Percentiles rank a stretch among this genome's conserved stretches.
Conservation (phyloP, 2,113 vertebrate genomes). For the Empidonax alnorum region DNA sequence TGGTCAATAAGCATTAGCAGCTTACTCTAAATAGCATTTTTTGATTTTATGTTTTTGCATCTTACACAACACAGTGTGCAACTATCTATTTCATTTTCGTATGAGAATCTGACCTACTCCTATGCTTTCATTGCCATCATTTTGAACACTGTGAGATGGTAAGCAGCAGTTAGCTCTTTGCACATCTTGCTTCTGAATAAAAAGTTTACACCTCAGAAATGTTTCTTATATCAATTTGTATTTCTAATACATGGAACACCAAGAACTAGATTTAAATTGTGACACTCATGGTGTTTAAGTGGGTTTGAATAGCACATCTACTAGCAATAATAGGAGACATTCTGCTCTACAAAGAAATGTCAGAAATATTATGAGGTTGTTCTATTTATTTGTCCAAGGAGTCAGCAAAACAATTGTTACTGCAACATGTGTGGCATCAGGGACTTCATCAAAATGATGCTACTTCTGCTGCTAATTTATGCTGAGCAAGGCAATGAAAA, state of each 20-base stretch:
- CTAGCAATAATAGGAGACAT: neutral
- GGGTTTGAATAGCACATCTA: neutral
- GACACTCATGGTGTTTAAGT: neutral
- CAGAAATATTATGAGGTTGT: neutral
- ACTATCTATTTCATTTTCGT: neutral
- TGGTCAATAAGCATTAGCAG: neutral
- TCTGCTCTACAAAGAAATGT: neutral
- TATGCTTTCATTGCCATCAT: neutral
- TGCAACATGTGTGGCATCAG: neutral
- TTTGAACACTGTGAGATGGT: neutral
- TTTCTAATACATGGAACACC: neutral
- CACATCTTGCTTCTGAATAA: neutral
- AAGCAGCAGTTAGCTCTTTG: neutral
- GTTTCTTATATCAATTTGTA: neutral
- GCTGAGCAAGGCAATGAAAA: slow-evolving; percentile 40
- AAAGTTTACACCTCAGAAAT: neutral
- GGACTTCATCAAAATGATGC: slow-evolving; percentile 30
- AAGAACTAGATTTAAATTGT: neutral
- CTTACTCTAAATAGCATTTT: neutral
- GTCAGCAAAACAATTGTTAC: slow-evolving; percentile 20
- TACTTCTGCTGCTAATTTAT: slow-evolving; percentile 38
- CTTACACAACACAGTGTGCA: neutral
- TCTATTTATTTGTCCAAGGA: neutral
- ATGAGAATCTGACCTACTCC: neutral
- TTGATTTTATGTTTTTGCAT: neutral